Evolutionary conservation across 2,888 invertebrate genomes (phyloP), one percentile per base, ranked within the genome.

Genomic region (Teleiodes luculella): DNA sequence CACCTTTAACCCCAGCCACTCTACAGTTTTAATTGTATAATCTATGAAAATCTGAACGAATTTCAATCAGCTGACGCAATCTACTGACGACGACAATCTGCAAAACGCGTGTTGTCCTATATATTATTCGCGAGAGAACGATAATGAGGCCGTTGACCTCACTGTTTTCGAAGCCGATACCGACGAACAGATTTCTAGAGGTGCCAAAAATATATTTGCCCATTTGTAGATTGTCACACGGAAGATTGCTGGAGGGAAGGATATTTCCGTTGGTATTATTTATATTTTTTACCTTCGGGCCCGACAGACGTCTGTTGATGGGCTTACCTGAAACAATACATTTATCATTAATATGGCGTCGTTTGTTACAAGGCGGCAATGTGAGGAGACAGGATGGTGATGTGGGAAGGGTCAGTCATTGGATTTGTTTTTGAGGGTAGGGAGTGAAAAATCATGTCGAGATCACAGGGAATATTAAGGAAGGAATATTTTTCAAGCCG

Each of bases 61-160:
- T 35, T 60, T 64, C 51, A 57, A 60, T 56, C 55, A 50, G 54
- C 51, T 73, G 74, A 76, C 78, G 78, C 66, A 72, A 70, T n/a
- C 64, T 57, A 61, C 57, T 75, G 74, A 75, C 74, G 76, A 73
- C 71, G 73, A 74, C 70, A 56, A 68, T 69, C 72, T 67, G 66
- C 66, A 60, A 74, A 76, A 77, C 72, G 63, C 68, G 69, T 74
- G 76, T 78, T 76, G 86, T 76, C 80, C 86, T 74, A 88, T 83
- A 86, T 88, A 76, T 87, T 86, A 86, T 86, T 74, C 86, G 78
- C 72, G 70, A 80, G 74, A 67, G 72, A 58, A 62, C 68, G 77
- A 81, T 86, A 86, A 86, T 83, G 80, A 82, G 87, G 80, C 50
- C 78, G 60, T 78, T 81, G 78, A 87, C 78, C 86, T 67, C 66